These are phyloP conservation scores for Microcaecilia unicolor DNA, from an alignment of 2,797 vertebrate genomes.

Conservation along the genomic window DNA sequence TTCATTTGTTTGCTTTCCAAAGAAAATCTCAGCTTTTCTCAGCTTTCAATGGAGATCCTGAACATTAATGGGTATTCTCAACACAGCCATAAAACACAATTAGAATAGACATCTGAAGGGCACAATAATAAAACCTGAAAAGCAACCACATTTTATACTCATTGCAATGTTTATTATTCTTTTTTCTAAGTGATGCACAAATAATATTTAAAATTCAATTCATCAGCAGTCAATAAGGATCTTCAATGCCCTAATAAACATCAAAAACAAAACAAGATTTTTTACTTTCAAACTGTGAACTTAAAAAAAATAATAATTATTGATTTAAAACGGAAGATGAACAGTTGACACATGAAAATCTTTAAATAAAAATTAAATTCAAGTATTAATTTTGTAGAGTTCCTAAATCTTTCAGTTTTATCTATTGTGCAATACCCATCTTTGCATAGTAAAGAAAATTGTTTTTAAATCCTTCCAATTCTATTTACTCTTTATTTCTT, in stretches of 20 bases:
- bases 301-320: constrained; percentile 56
- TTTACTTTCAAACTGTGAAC: constrained; percentile 39
- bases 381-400: constrained; percentile 56
- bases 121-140: too few species aligned
- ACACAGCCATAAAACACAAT: neutral
- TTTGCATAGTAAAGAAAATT: constrained; percentile 97
- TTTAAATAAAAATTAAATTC: constrained; percentile 52
- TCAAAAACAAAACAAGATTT: constrained; percentile 41
- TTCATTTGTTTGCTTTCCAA: too few species aligned
- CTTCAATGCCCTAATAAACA: constrained; percentile 50
- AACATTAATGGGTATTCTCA: too few species aligned
- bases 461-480: constrained; percentile 39
- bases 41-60: too few species aligned
- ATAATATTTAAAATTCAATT: constrained; percentile 45
- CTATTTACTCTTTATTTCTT: constrained; percentile 40
- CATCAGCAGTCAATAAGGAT: constrained; percentile 43
- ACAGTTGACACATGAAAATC: constrained; percentile 42
- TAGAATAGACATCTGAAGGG: neutral
- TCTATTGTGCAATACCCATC: constrained; percentile 79
- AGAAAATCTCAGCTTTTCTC: too few species aligned
- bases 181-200: constrained; percentile 49
- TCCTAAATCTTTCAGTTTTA: constrained; percentile 39
- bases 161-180: constrained; percentile 53
- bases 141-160: constrained; percentile 39
- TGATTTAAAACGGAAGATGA: constrained; percentile 44